Percentiles rank a stretch among this genome's conserved stretches.
Evolutionary conservation across 2,113 vertebrate species (phyloP).

Genomic region (Ictidomys tridecemlineatus): DNA sequence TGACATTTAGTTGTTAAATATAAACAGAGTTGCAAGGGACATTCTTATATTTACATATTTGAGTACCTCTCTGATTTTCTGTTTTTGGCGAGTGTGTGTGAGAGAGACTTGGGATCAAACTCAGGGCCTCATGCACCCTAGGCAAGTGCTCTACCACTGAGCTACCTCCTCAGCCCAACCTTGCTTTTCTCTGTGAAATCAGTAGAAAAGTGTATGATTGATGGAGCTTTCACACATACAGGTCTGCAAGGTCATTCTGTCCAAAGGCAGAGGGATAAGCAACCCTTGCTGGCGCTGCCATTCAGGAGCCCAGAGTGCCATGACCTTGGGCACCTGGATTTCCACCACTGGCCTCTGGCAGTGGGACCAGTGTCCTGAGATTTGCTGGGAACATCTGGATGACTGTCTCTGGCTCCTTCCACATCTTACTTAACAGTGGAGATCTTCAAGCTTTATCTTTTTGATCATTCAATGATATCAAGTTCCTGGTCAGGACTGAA

Average conservation of each 20-base stretch:
- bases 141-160: not conserved
- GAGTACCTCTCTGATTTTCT: not conserved
- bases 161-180: not conserved
- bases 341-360: not conserved
- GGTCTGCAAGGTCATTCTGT: not conserved
- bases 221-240: not conserved
- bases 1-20: not conserved
- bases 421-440: not conserved
- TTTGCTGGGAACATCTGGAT: constrained; percentile 22
- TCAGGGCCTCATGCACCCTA: not conserved
- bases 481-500: constrained; percentile 70
- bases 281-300: not conserved
- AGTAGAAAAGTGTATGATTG: not conserved
- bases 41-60: not conserved
- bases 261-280: not conserved
- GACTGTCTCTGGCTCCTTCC: not conserved
- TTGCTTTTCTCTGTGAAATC: not conserved
- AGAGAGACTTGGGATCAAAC: not conserved
- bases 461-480: constrained; percentile 55
- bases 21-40: not conserved
- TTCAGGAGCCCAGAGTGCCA: not conserved
- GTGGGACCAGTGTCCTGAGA: not conserved
- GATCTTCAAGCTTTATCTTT: constrained; percentile 42
- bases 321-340: not conserved
- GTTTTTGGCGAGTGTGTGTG: not conserved